Base-by-base conservation (phyloP, 2,113 vertebrate species). In the Chaetodon auriga region DNA sequence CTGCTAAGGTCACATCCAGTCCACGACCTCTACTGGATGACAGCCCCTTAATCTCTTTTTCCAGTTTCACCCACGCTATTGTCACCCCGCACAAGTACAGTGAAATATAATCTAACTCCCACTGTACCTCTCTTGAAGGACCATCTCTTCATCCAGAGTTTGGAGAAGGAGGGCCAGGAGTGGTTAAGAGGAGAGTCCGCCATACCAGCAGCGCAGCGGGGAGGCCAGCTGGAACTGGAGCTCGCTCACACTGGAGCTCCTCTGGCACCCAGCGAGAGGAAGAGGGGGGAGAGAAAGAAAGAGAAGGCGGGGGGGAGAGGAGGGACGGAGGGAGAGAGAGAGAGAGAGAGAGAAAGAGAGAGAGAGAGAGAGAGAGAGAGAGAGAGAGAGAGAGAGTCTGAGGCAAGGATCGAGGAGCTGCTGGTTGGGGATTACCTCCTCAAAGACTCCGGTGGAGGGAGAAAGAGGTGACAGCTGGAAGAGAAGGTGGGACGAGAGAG, bases 151-250 rank as follows among this genome's bases (percentile, higher is more conserved):
- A 96, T 97, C 98, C 97, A 99, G 74, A 97, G 92, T 91, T 96
- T 98, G n/a, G 98, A 97, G 90, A 99, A 96, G 11, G 96, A 97
- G 0, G 98, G 98, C 98, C 98, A 99, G 91, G 98, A 99, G 95
- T 99, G 96, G 93, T 99, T 97, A 77, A 99, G 96, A 21, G 96
- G 95, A 0, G 96, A 96, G 92, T 97, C 96, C 35, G 97, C 96
- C 97, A 98, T 98, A 57, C 36, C 76, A 80, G 87, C 83, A 79
- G 76, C 11, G 4, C 81, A 70, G 65, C 21, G 73, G 64, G 84
- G 82, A 78, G 89, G 75, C 53, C 89, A 89, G 87, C 82, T 60
- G 65, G 78, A 72, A 90, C 83, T 83, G 78, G 71, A 90, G 78
- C 80, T 85, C 41, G 18, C 75, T 78, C 84, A 81, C 78, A 79